These are phyloP conservation scores for Sminthurinus aureus DNA, from an alignment of 2,888 invertebrate genomes.

Conservation along the genomic window DNA sequence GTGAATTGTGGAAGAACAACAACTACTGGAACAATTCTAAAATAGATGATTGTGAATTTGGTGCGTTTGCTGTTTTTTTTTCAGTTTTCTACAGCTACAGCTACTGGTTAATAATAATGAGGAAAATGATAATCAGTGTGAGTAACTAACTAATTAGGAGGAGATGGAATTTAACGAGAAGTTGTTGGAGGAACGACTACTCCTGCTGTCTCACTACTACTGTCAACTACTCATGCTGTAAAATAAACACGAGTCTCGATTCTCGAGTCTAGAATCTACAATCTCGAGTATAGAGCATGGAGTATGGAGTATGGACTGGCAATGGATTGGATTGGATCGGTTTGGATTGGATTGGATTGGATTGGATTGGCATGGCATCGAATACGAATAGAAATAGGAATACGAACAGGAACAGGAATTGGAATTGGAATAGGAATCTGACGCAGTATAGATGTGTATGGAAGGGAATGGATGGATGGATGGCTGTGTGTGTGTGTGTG, in stretches of 20 bases:
- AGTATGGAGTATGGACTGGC: no score
- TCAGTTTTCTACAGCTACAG: no score
- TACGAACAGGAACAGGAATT: no score
- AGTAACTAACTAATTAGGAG: constrained; percentile 37
- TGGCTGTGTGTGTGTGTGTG: no score
- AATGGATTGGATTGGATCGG: no score
- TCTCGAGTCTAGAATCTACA: no score
- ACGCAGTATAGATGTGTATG: constrained; percentile 56
- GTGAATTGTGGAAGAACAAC: background rate
- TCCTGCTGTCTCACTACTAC: no score
- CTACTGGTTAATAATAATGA: no score
- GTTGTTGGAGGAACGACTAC: constrained; percentile 41
- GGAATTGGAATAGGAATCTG: constrained; percentile 56
- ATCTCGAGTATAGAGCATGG: no score
- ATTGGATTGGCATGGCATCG: no score
- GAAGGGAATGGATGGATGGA: constrained; percentile 30
- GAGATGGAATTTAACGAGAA: constrained; percentile 35
- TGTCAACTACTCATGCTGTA: constrained; percentile 53
- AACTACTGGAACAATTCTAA: background rate
- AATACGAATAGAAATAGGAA: no score
- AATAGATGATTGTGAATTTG: background rate
- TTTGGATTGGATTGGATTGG: no score
- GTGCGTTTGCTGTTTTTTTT: background rate
- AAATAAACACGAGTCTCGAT: constrained; percentile 60
- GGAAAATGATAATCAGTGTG: background rate